phyloP scores from a whole-genome alignment of 1,140 invertebrate genomes.

The Ruditapes philippinarum region DNA sequence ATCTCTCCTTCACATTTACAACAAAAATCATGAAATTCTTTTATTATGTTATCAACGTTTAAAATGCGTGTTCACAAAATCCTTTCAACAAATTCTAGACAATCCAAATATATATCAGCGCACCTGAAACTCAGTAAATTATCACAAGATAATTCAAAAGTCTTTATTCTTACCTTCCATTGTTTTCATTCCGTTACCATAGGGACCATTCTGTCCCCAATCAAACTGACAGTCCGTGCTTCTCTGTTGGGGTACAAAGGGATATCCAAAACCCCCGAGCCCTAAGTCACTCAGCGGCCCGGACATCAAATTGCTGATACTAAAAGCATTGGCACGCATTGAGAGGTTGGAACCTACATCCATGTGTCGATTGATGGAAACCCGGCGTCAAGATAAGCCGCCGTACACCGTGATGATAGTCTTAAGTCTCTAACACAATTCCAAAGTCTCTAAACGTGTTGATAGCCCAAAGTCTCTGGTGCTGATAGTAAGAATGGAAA shows the following conservation, averaged over 20 bases:
- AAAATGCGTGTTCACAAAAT: background rate
- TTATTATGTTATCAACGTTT: background rate
- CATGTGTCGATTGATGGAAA: conserved; percentile 50
- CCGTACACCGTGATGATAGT: conserved; percentile 28
- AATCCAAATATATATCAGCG: conserved; percentile 20
- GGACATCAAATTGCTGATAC: conserved; percentile 62
- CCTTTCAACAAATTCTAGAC: background rate
- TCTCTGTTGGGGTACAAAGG: conserved; percentile 71
- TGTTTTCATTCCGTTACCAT: conserved; percentile 73
- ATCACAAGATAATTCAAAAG: background rate
- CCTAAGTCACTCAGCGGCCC: conserved; percentile 62
- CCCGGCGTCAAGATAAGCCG: conserved; percentile 26
- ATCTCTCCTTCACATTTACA: no score
- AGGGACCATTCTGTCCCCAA: conserved; percentile 73
- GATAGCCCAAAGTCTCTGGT: conserved; percentile 27
- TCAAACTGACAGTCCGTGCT: conserved; percentile 81
- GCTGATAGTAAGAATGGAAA: conserved; percentile 38
- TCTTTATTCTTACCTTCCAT: conserved; percentile 79
- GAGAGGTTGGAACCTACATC: conserved; percentile 55
- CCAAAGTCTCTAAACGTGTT: background rate
- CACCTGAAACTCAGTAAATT: conserved; percentile 3
- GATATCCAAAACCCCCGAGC: conserved; percentile 62
- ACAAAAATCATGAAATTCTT: conserved; percentile 19
- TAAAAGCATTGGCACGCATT: conserved; percentile 66
- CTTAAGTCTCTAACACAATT: conserved; percentile 15